Conservation (phyloP, 2,113 vertebrate genomes). For the Pollimyrus isidori region DNA sequence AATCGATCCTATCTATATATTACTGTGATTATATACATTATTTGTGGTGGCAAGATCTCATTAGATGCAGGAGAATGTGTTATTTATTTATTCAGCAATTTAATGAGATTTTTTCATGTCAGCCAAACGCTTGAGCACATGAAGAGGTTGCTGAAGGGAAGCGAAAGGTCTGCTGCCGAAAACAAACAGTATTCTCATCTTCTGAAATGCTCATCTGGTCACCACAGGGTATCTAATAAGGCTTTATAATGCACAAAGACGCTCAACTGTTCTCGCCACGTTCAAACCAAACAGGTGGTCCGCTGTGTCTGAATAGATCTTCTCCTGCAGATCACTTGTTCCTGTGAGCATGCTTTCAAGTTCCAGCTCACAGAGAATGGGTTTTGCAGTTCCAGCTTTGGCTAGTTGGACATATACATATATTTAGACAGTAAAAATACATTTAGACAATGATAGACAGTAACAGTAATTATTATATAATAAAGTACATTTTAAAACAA, state of each 20-base stretch:
- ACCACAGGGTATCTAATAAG: neutral
- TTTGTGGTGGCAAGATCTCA: conserved; percentile 30
- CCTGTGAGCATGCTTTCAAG: neutral
- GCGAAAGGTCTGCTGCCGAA: neutral
- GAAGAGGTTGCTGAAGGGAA: neutral
- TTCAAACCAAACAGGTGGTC: neutral
- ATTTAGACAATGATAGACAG: too few relatives aligned
- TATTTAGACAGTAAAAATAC: too few relatives aligned
- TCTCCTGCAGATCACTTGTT: neutral
- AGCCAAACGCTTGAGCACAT: neutral
- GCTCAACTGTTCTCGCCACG: neutral
- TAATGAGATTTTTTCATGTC: neutral
- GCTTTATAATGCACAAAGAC: neutral
- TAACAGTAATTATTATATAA: too few relatives aligned
- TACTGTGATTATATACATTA: conserved; percentile 12
- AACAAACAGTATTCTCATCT: neutral
- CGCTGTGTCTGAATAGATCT: neutral
- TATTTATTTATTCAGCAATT: conserved; percentile 21
- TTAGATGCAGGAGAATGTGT: conserved; percentile 33
- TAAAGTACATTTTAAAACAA: too few relatives aligned
- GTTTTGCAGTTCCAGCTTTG: neutral
- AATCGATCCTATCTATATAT: conserved; percentile 18
- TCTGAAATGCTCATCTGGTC: neutral
- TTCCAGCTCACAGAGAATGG: neutral
- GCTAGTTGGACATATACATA: neutral